Percentiles rank a stretch among this genome's conserved stretches.
phyloP scores from a whole-genome alignment of 2,888 invertebrate genomes.

The Zygothrica quintamaculata region DNA sequence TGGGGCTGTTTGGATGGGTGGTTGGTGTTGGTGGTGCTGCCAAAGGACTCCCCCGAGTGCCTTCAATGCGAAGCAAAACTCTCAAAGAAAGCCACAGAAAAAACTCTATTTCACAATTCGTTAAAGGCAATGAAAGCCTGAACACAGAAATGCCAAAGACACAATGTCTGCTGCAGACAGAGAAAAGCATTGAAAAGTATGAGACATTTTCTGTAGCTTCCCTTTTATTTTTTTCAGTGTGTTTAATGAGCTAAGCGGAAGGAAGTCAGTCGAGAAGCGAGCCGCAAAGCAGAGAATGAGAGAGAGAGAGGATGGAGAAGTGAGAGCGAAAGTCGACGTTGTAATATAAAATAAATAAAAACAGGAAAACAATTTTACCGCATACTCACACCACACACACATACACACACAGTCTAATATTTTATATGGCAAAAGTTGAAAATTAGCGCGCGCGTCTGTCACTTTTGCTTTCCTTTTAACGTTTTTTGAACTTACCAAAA shows the following conservation, averaged over 20 bases:
- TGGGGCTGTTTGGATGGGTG: slow-evolving; percentile 8
- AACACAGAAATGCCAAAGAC: slow-evolving; percentile 66
- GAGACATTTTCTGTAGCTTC: slow-evolving; percentile 15
- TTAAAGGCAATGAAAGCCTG: slow-evolving; percentile 51
- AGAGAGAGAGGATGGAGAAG: slow-evolving; percentile 37
- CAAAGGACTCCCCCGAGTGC: slow-evolving; percentile 72
- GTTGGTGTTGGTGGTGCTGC: not conserved
- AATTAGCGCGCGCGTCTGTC: slow-evolving; percentile 73
- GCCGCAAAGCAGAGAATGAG: too few relatives aligned
- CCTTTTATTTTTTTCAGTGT: slow-evolving; percentile 43
- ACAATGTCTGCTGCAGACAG: slow-evolving; percentile 57
- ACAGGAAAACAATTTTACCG: slow-evolving; percentile 55
- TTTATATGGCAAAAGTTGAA: slow-evolving; percentile 63
- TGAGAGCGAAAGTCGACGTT: slow-evolving; percentile 60
- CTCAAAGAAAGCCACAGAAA: slow-evolving; percentile 2
- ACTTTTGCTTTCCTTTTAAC: slow-evolving; percentile 59
- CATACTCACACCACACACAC: slow-evolving; percentile 25
- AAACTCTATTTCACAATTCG: slow-evolving; percentile 69
- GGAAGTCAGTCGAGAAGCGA: slow-evolving; percentile 81
- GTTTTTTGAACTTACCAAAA: slow-evolving; percentile 36
- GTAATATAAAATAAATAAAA: slow-evolving; percentile 75
- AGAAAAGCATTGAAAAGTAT: slow-evolving; percentile 15
- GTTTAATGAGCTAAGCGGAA: slow-evolving; percentile 83
- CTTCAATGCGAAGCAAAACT: slow-evolving; percentile 50
- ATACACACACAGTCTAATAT: not conserved